phyloP scores from a whole-genome alignment of 2,113 vertebrate genomes.

The Sinosuthora webbiana region DNA sequence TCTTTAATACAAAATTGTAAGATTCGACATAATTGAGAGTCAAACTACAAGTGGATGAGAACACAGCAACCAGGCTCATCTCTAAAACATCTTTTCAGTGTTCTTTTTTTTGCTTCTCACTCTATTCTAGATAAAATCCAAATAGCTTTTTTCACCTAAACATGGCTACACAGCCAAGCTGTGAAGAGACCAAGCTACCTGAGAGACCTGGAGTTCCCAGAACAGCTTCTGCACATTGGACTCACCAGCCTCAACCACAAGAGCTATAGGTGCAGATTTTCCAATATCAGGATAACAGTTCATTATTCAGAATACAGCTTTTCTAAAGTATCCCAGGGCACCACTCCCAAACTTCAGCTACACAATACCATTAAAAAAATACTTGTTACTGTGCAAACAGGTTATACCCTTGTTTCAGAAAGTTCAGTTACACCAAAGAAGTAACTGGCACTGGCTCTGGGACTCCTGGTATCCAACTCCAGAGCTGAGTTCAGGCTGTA shows the following conservation, averaged over 20 bases:
- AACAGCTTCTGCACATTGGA: not conserved
- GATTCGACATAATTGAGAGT: not conserved
- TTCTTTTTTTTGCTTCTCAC: not conserved
- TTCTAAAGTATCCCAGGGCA: not conserved
- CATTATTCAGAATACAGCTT: not conserved
- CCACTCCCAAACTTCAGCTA: not conserved
- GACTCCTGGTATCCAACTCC: not conserved
- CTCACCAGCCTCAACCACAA: not conserved
- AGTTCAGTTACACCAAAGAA: not conserved
- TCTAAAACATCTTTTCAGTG: not conserved
- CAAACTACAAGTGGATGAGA: not conserved
- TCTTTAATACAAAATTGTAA: not conserved
- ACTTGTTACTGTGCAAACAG: not conserved
- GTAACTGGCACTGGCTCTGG: not conserved
- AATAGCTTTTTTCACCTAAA: not conserved
- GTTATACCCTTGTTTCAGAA: not conserved
- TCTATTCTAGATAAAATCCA: not conserved
- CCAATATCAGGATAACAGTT: not conserved
- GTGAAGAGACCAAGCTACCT: not conserved
- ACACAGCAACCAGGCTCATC: not conserved
- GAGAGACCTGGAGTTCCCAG: not conserved
- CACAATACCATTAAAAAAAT: not conserved
- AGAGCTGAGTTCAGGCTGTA: not conserved
- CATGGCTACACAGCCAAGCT: not conserved
- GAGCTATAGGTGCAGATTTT: not conserved